Conservation (phyloP, 2,888 invertebrate species). For the Scaptomyza polygonia region DNA sequence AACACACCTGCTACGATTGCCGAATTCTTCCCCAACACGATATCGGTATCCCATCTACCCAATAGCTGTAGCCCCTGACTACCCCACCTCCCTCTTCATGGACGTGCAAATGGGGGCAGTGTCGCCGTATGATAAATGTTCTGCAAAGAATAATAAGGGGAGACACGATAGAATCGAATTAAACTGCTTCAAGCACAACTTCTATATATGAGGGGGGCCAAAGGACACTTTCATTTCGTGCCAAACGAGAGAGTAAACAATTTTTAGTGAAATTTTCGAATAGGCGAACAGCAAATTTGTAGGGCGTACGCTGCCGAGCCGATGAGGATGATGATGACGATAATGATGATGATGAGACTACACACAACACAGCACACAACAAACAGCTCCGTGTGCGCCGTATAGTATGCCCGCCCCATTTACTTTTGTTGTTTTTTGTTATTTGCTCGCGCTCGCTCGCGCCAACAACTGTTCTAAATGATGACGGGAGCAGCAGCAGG, state of each 20-base stretch:
- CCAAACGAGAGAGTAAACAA: slow-evolving; percentile 84
- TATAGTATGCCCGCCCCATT: slow-evolving; percentile 55
- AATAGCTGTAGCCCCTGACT: slow-evolving; percentile 1
- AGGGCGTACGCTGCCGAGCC: slow-evolving; percentile 70
- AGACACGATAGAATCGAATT: slow-evolving; percentile 3
- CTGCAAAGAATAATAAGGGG: slow-evolving; percentile 15
- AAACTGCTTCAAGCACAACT: neutral
- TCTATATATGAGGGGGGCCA: slow-evolving; percentile 43
- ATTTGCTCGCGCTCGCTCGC: slow-evolving; percentile 30
- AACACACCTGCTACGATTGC: slow-evolving; percentile 14
- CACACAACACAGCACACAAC: slow-evolving; percentile 5
- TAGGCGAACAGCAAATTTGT: slow-evolving; percentile 84
- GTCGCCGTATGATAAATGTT: neutral
- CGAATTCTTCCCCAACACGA: slow-evolving; percentile 42
- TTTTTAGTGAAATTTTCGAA: slow-evolving; percentile 85
- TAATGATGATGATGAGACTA: slow-evolving; percentile 66
- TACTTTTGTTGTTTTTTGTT: slow-evolving; percentile 60
- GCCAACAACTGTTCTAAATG: slow-evolving; percentile 70
- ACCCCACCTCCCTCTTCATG: neutral
- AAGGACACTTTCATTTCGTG: slow-evolving; percentile 82
- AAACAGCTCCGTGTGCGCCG: slow-evolving; percentile 35
- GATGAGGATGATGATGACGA: slow-evolving; percentile 15
- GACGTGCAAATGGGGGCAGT: slow-evolving; percentile 2
- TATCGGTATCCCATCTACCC: slow-evolving; percentile 14
- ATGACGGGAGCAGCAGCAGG: slow-evolving; percentile 71